Evolutionary conservation across 2,888 invertebrate genomes (phyloP), one percentile per base, ranked within the genome.

Genomic region (Meta bourneti): DNA sequence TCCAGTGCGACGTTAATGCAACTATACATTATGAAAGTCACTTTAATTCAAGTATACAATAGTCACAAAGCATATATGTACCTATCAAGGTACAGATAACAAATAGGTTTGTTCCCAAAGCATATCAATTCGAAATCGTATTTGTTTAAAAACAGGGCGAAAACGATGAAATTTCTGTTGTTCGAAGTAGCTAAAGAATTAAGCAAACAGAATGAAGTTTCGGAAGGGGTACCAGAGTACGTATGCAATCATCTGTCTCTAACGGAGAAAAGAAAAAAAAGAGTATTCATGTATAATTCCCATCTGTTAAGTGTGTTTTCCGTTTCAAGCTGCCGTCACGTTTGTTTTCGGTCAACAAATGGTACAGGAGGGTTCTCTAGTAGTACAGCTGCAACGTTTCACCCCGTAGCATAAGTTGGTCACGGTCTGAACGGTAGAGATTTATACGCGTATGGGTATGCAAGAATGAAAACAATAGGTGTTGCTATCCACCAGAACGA

Each of bases 371-470:
- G 51, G n/a, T 78, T n/a, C 11, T 34, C 19, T 49, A 77, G 77
- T 69, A 77, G 49, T 11, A 49, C 85, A 86, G 84, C 84, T 84
- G 78, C 77, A 11, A 19, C 74, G 80, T 81, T 75, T 81, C 89
- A 84, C 79, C 72, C 89, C 54, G 52, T n/a, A 54, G 89, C 61
- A 20, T 79, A 90, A 83, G 89, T 90, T 84, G 89, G 89, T 84
- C 89, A 90, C 89, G 89, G 89, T 90, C 83, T 79, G 19, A 61
- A 52, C 89, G 80, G 49, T 16, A 6, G 61, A 88, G 54, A 88
- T 88, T 72, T 86, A 86, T 86, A 34, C 51, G 69, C 54, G 69
- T 69, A 70, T 70, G 78, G 77, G 69, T 86, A 78, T 77, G 85
- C 49, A 71, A 69, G 11, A 48, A 11, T 20, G 72, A 78, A 84